These are phyloP conservation scores for Atlantisia rogersi DNA, from an alignment of 2,113 vertebrate genomes.

Conservation along the genomic window DNA sequence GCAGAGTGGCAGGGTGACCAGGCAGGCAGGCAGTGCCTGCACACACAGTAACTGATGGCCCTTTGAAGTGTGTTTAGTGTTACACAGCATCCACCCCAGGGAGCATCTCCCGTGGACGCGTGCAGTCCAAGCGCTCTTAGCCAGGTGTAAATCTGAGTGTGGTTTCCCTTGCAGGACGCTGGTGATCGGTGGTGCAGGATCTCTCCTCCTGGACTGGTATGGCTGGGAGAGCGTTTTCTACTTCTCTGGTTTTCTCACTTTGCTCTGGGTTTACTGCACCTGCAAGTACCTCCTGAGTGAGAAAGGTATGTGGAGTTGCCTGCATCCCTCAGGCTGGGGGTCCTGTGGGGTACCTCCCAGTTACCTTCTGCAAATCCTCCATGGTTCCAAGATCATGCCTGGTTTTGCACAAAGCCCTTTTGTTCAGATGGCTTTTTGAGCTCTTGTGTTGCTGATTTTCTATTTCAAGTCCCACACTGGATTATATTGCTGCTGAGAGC, in stretches of 20 bases:
- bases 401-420: not conserved
- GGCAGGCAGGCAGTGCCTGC: not conserved
- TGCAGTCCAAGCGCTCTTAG: not conserved
- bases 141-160: not conserved
- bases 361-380: not conserved
- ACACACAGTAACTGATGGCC: not conserved
- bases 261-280: constrained; percentile 92
- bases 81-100: not conserved
- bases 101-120: fast-evolving
- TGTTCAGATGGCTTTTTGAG: not conserved
- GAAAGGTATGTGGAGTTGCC: constrained; percentile 74
- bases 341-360: not conserved
- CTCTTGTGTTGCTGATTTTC: not conserved
- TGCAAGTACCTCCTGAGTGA: constrained; percentile 89
- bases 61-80: not conserved
- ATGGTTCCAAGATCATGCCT: not conserved
- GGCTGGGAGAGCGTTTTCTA: constrained; percentile 96
- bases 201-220: constrained; percentile 88
- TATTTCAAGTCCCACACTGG: not conserved
- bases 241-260: constrained; percentile 85
- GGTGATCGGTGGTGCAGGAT: constrained; percentile 88
- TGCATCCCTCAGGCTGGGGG: not conserved
- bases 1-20: not conserved
- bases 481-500: not conserved
- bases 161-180: constrained; percentile 78